Base-by-base conservation (phyloP, 2,888 invertebrate genomes). In the Thymelicus lineola region DNA sequence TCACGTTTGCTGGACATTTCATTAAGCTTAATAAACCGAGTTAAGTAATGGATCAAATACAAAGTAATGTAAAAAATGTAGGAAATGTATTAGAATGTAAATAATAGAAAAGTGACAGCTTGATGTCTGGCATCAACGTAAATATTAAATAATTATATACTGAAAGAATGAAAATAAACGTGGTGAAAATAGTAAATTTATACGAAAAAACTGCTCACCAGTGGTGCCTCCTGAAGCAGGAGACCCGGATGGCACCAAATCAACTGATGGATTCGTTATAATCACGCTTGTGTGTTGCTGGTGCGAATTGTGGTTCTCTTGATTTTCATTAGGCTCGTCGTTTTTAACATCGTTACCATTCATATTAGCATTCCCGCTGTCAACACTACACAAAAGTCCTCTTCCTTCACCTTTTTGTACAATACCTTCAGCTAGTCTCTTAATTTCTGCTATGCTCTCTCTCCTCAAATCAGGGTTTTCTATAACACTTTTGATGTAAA, bases 231-330 rank as follows among this genome's bases (percentile, higher is more conserved):
- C 88, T 46, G 93, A 93, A 7, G 82, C 92, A 10, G 94, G 94
- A 0, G 94, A 94, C 0, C 88, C 90, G 15, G 88, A 87, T 70
- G 94, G 90, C 4, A 82, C 93, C 55, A 96, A 90, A 84, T 96
- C 96, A 7, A 96, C 94, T 1, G 96, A 96, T 0, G 96, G 96
- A 79, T 96, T 96, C 0, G 96, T 96, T 9, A 96, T 95, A 72
- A 96, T 96, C 1, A 96, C 96, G 76, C 96, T 96, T 7, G 95
- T 95, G 72, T 93, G 94, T 73, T 89, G 90, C 63, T 87, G 89
- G 42, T 84, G 91, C 4, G 86, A 86, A 71, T 76, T 82, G 0
- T 83, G 84, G 62, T 74, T 79, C 59, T 91, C 91, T 71, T 92
- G 90, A 38, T 88, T 72, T 0, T 90, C 88, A 0, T 88, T 86